Conservation (phyloP, 1,140 invertebrate genomes). For the Agrilus planipennis region DNA sequence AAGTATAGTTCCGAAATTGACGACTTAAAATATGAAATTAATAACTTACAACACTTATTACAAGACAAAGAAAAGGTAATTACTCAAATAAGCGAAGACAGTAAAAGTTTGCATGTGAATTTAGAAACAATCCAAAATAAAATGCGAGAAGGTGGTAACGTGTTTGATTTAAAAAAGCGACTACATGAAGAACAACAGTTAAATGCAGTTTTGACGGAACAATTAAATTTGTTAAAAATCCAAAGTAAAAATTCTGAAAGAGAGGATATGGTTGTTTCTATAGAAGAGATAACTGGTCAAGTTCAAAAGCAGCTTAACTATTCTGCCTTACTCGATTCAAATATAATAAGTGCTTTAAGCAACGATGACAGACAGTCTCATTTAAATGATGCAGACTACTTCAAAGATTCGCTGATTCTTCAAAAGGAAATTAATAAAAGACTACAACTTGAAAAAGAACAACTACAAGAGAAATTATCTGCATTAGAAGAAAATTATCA, state of each 20-base stretch:
- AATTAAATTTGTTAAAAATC: conserved; percentile 28
- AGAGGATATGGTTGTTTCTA: conserved; percentile 27
- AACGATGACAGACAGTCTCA: neutral
- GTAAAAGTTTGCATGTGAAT: conserved; percentile 36
- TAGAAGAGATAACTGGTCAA: conserved; percentile 44
- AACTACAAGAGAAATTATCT: conserved; percentile 26
- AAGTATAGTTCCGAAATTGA: conserved; percentile 31
- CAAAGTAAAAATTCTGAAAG: conserved; percentile 3
- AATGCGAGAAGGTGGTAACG: conserved; percentile 37
- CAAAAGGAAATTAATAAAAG: conserved; percentile 7
- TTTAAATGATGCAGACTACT: neutral
- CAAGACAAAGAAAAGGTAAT: conserved; percentile 44
- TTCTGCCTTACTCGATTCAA: conserved; percentile 44
- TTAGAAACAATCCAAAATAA: conserved; percentile 40
- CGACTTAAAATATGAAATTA: conserved; percentile 41
- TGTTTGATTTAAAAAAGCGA: conserved; percentile 33
- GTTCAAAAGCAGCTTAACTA: conserved; percentile 47
- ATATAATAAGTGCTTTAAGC: conserved; percentile 40
- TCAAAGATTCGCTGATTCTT: too few relatives aligned
- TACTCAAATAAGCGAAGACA: conserved; percentile 40
- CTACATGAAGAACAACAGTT: conserved; percentile 29
- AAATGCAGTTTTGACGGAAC: conserved; percentile 31
- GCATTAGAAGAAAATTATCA: conserved; percentile 35
- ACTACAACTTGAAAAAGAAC: conserved; percentile 18
- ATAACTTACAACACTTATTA: conserved; percentile 43